Evolutionary conservation across 2,113 vertebrate species (phyloP), one percentile per base, ranked within the genome.

Genomic region (Cebidichthys violaceus): DNA sequence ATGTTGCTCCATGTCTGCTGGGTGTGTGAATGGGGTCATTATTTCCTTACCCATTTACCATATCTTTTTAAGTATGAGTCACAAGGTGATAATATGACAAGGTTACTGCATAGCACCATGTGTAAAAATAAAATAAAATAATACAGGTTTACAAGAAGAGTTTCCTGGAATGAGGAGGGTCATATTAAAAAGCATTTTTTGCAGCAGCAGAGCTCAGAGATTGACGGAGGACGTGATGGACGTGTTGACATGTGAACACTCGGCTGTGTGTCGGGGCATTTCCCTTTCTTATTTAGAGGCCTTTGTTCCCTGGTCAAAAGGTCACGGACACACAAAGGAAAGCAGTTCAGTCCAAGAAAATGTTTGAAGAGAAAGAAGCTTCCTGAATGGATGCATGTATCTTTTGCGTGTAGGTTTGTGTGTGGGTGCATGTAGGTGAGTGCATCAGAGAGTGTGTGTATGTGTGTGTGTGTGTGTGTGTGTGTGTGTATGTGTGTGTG

Each of bases 221-320:
- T 6, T 29, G 33, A 52, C 22, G 33, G 4, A 13, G 50, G 62
- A 41, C 45, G 22, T 37, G 61, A 47, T 29, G 31, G n/a, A 64
- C 31, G 3, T 33, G 47, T 43, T 22, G 13, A 61, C 15, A 50
- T 9, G 10, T 24, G 4, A n/a, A 55, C 37, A 17, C 35, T 35
- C 37, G 17, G 18, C 62, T 55, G 14, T 35, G 24, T 33, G 20
- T 60, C 37, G 29, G 22, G 18, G 43, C 27, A 31, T 74, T 47
- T 60, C 37, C 37, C 64, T 71, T 68, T 70, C 22, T 55, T 59
- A 43, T 4, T 29, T 15, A 15, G 43, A 77, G 22, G 27, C 71
- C 77, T 87, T 89, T 90, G 73, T 91, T 59, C 78, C 29, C 15
- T n/a, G 78, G 86, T 85, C 13, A 78, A 60, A 70, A 81, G 85